These are phyloP conservation scores for Hedya salicella DNA, from an alignment of 2,888 invertebrate genomes.

Conservation along the genomic window DNA sequence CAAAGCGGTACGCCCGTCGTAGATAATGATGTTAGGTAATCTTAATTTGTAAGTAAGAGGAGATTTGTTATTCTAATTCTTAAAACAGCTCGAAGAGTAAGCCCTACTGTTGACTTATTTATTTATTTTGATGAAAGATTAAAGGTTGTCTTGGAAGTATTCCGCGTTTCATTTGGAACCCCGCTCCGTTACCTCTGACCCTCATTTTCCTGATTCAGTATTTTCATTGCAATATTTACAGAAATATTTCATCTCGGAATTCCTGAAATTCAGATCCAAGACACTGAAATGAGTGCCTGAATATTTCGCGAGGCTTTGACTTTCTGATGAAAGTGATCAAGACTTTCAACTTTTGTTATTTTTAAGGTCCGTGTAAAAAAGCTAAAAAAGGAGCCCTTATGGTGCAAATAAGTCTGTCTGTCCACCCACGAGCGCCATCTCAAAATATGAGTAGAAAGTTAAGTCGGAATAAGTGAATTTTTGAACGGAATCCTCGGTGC, in stretches of 20 bases:
- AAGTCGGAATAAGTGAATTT: too few species aligned
- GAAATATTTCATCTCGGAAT: background rate
- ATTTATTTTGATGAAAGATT: constrained; percentile 77
- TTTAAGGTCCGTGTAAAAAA: too few species aligned
- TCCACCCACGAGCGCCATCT: too few species aligned
- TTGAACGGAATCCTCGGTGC: too few species aligned
- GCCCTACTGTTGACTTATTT: constrained; percentile 82
- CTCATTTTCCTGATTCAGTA: background rate
- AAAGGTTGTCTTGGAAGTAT: constrained; percentile 81
- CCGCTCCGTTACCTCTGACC: constrained; percentile 10
- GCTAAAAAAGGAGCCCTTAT: too few species aligned
- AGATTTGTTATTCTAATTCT: constrained; percentile 79
- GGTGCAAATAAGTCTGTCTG: too few species aligned
- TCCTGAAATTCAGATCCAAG: too few species aligned
- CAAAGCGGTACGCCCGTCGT: constrained; percentile 64
- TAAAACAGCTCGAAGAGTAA: constrained; percentile 81
- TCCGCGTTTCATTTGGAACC: constrained; percentile 54
- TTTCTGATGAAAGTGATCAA: too few species aligned
- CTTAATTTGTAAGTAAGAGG: constrained; percentile 65
- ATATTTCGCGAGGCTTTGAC: too few species aligned
- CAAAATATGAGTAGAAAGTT: too few species aligned
- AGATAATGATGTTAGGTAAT: constrained; percentile 65
- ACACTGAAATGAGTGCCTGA: too few species aligned
- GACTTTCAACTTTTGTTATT: too few species aligned
- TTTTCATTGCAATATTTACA: constrained; percentile 2